phyloP scores from a whole-genome alignment of 2,888 invertebrate genomes.

The Apodemia mormo region DNA sequence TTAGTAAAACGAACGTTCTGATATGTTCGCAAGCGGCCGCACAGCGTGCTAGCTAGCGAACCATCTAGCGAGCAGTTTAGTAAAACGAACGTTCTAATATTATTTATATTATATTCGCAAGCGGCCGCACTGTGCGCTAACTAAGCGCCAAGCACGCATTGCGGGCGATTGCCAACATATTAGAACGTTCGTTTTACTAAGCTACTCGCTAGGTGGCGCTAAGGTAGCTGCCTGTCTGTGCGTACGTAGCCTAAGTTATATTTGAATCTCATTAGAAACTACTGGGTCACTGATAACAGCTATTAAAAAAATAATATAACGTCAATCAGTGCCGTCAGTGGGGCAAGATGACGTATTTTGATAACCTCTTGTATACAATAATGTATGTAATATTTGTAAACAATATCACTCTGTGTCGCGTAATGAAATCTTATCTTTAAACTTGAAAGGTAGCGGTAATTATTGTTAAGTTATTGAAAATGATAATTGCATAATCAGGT shows the following conservation, averaged over 20 bases:
- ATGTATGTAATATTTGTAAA: constrained; percentile 15
- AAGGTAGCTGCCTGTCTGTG: too few relatives aligned
- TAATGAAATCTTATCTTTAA: constrained; percentile 9
- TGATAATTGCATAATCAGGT: neutral
- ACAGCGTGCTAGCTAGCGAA: too few relatives aligned
- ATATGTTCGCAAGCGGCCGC: too few relatives aligned
- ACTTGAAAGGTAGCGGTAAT: constrained; percentile 11
- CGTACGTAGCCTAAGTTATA: neutral
- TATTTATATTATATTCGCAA: too few relatives aligned
- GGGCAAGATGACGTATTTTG: constrained; percentile 23
- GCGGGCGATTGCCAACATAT: too few relatives aligned
- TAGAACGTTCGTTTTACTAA: too few relatives aligned
- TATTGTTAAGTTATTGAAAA: constrained; percentile 6
- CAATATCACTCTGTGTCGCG: neutral
- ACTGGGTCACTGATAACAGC: neutral
- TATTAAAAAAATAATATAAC: constrained; percentile 1
- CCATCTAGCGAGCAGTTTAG: too few relatives aligned
- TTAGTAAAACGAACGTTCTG: too few relatives aligned
- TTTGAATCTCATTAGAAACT: neutral
- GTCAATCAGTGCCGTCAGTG: constrained; percentile 12
- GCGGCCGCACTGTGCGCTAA: too few relatives aligned
- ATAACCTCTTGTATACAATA: constrained; percentile 20
- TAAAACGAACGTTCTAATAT: too few relatives aligned
- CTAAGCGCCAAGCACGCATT: too few relatives aligned
- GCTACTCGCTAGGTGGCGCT: too few relatives aligned